Conservation (phyloP, 2,113 vertebrate species). For the Lathamus discolor region DNA sequence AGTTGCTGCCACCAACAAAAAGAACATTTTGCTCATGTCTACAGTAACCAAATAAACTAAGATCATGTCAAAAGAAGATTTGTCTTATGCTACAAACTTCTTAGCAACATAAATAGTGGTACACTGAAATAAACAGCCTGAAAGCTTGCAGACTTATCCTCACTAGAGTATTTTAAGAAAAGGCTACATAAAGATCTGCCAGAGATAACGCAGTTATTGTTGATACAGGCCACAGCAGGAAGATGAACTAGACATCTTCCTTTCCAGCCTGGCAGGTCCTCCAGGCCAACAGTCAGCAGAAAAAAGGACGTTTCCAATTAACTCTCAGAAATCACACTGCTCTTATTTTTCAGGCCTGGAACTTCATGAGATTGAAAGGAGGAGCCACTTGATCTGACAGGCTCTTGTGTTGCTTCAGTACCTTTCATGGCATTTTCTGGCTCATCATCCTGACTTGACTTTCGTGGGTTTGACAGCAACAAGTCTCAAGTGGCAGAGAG, state of each 20-base stretch:
- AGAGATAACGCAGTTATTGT: not conserved
- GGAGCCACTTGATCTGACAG: constrained; percentile 30
- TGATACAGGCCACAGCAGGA: not conserved
- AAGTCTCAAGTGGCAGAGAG: constrained; percentile 7
- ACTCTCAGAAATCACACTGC: not conserved
- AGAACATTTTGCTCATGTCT: not conserved
- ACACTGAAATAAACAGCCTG: not conserved
- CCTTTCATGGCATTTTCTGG: constrained; percentile 25
- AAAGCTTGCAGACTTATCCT: not conserved
- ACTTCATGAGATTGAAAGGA: constrained; percentile 41
- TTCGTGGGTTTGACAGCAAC: constrained; percentile 30
- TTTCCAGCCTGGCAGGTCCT: not conserved
- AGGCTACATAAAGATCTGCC: not conserved
- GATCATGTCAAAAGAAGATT: not conserved
- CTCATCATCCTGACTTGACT: not conserved
- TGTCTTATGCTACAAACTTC: not conserved
- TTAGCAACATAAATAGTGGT: not conserved
- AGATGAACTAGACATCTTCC: not conserved
- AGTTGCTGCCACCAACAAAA: not conserved
- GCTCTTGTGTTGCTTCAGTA: constrained; percentile 48
- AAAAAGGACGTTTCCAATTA: not conserved
- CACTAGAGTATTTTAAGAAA: not conserved
- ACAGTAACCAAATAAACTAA: not conserved
- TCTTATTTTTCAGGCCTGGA: not conserved
- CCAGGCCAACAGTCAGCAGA: not conserved